phyloP scores from a whole-genome alignment of 2,888 invertebrate genomes.

The Bruchidius siliquastri region DNA sequence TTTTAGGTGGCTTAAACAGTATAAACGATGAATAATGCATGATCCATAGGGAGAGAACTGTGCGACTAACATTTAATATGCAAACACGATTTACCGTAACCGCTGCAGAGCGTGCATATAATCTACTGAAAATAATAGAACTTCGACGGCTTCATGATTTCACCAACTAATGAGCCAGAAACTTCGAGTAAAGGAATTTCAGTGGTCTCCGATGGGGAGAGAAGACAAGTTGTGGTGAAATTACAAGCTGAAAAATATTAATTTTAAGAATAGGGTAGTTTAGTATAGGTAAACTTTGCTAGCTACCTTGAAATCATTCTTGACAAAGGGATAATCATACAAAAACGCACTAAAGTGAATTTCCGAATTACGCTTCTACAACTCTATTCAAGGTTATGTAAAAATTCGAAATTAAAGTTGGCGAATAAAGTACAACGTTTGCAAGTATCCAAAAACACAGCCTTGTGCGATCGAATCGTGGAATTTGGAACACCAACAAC shows the following conservation, averaged over 20 bases:
- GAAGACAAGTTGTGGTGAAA: background rate
- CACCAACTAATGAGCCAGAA: background rate
- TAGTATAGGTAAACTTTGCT: no score
- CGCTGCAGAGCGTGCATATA: background rate
- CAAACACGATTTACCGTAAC: constrained; percentile 3
- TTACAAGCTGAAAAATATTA: background rate
- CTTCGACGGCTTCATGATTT: background rate
- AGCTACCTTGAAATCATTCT: no score
- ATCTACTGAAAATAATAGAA: background rate
- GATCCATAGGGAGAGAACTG: constrained; percentile 14
- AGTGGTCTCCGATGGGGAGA: background rate
- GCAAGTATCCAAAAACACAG: no score
- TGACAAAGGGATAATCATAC: no score
- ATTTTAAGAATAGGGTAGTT: background rate
- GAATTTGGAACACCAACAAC: no score
- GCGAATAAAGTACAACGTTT: no score
- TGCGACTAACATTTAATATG: constrained; percentile 23
- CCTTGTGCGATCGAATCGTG: no score
- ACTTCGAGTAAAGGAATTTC: background rate
- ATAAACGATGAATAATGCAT: constrained; percentile 23
- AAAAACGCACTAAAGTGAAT: no score
- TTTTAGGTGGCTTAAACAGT: background rate
- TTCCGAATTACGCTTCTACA: no score
- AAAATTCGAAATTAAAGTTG: no score
- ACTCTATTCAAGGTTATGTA: no score